These are phyloP conservation scores for Iphiclides podalirius DNA, from an alignment of 2,888 invertebrate genomes.

Conservation along the genomic window DNA sequence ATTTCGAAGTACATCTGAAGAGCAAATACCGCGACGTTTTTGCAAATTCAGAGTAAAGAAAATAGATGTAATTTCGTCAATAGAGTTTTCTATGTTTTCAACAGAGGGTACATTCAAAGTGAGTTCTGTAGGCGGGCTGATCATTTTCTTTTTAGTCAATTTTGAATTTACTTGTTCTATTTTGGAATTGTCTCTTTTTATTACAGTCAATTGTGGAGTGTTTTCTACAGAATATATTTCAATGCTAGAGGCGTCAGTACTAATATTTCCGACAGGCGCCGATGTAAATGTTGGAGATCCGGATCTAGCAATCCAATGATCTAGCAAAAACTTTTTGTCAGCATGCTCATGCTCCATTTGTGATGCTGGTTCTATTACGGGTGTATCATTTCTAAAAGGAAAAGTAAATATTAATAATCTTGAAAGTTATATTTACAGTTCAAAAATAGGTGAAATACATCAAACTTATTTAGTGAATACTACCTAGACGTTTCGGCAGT, in stretches of 20 bases:
- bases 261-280: constrained; percentile 64
- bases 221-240: constrained; percentile 74
- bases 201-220: constrained; percentile 53
- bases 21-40: constrained; percentile 80
- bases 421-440: too few relatives aligned
- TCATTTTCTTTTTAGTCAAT: constrained; percentile 54
- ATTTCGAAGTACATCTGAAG: constrained; percentile 72
- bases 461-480: too few relatives aligned
- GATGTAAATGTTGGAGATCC: constrained; percentile 73
- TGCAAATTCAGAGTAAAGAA: constrained; percentile 59
- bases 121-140: constrained; percentile 74
- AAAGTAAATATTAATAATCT: constrained; percentile 1
- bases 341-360: constrained; percentile 63
- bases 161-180: constrained; percentile 38
- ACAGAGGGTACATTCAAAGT: constrained; percentile 65
- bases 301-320: constrained; percentile 75
- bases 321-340: constrained; percentile 73
- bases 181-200: constrained; percentile 45
- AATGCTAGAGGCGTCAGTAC: constrained; percentile 65
- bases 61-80: constrained; percentile 67
- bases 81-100: constrained; percentile 66
- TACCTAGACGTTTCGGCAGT: constrained; percentile 25
- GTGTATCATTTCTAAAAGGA: constrained; percentile 37
- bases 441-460: too few relatives aligned
- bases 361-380: constrained; percentile 39